phyloP scores from a whole-genome alignment of 2,888 invertebrate species.

The Synergus gifuensis region DNA sequence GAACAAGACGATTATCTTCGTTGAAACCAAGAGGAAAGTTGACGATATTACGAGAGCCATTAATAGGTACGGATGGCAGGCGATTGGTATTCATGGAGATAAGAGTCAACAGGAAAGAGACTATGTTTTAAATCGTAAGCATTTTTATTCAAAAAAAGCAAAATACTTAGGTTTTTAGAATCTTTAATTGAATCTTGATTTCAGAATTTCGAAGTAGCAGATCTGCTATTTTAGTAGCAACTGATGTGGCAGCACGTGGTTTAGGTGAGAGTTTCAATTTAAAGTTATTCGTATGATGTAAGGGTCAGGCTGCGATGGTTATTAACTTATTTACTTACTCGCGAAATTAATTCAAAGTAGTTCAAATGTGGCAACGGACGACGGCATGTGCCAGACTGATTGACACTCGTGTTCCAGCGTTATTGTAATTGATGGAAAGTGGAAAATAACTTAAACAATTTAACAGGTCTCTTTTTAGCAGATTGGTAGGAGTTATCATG shows the following conservation, averaged over 20 bases:
- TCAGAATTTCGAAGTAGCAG: slow-evolving; percentile 80
- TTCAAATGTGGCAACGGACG: slow-evolving; percentile 76
- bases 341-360: slow-evolving; percentile 60
- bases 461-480: slow-evolving; percentile 19
- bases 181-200: slow-evolving; percentile 36
- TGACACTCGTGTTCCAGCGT: slow-evolving; percentile 69
- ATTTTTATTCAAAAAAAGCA: background rate
- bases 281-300: slow-evolving; percentile 69
- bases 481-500: background rate
- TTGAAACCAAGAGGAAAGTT: slow-evolving; percentile 84
- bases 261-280: slow-evolving; percentile 78
- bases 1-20: slow-evolving; percentile 84
- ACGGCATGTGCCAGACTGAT: slow-evolving; percentile 78
- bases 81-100: slow-evolving; percentile 83
- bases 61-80: slow-evolving; percentile 80
- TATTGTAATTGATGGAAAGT: slow-evolving; percentile 54
- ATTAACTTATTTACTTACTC: slow-evolving; percentile 62
- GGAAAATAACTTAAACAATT: slow-evolving; percentile 26
- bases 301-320: slow-evolving; percentile 78
- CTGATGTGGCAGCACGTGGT: slow-evolving; percentile 84
- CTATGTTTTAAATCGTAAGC: slow-evolving; percentile 80
- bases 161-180: background rate
- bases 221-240: slow-evolving; percentile 82
- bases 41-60: slow-evolving; percentile 82
- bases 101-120: slow-evolving; percentile 84